These are phyloP conservation scores for Euthynnus affinis DNA, from an alignment of 2,797 vertebrate species.

Conservation along the genomic window DNA sequence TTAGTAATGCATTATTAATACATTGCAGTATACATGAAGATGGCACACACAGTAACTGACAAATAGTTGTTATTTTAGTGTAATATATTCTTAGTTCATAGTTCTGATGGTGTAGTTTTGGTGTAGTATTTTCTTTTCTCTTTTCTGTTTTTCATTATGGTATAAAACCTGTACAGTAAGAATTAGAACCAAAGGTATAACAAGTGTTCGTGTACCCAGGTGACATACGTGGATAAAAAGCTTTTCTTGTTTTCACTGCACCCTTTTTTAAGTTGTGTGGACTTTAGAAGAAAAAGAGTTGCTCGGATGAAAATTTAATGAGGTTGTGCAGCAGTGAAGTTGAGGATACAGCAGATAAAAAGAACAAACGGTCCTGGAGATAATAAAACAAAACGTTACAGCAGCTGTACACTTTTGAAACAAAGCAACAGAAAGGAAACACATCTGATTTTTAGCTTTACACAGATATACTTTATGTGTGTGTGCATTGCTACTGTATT, in stretches of 20 bases:
- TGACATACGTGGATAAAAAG: constrained; percentile 27
- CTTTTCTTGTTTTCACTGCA: constrained; percentile 17
- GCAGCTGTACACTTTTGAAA: constrained; percentile 10
- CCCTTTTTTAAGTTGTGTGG: constrained; percentile 41
- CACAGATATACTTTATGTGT: neutral
- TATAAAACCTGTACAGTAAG: neutral
- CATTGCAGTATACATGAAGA: neutral
- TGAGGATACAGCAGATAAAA: constrained; percentile 31
- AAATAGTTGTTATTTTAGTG: neutral
- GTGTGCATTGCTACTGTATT: constrained; percentile 6
- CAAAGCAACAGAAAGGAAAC: constrained; percentile 15
- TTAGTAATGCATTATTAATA: neutral
- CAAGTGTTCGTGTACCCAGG: constrained; percentile 21
- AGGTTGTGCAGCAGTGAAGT: constrained; percentile 37
- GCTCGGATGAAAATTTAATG: constrained; percentile 68
- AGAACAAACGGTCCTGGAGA: constrained; percentile 40
- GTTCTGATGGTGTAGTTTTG: no score
- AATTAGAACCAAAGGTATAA: constrained; percentile 18
- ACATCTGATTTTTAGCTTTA: neutral
- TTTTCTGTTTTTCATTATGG: constrained; percentile 8
- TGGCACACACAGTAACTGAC: neutral
- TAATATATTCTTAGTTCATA: constrained; percentile 5
- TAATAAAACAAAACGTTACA: constrained; percentile 37
- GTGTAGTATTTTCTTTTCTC: neutral
- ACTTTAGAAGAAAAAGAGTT: constrained; percentile 39